These are phyloP conservation scores for Spodoptera picta DNA, from an alignment of 2,888 invertebrate genomes.

Conservation along the genomic window DNA sequence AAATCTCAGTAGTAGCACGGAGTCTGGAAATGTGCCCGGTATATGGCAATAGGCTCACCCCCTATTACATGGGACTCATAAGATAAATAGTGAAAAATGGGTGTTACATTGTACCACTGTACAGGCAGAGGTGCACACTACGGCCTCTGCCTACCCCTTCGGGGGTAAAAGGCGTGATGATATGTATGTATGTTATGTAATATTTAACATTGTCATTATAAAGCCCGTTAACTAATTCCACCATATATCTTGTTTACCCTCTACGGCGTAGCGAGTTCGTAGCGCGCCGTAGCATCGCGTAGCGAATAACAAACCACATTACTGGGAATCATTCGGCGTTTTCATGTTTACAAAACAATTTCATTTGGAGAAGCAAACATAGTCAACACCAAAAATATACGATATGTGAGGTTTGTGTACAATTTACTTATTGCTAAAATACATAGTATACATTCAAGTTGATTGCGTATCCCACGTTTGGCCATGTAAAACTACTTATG, in stretches of 20 bases:
- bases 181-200: too few relatives aligned
- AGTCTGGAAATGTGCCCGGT: too few relatives aligned
- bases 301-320: conserved; percentile 16
- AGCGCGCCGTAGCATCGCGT: conserved; percentile 30
- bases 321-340: conserved; percentile 28
- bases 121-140: too few relatives aligned
- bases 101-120: too few relatives aligned
- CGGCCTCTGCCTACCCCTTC: too few relatives aligned
- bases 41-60: too few relatives aligned
- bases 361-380: conserved; percentile 55
- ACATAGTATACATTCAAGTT: conserved; percentile 29
- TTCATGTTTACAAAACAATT: conserved; percentile 59
- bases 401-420: background rate
- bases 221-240: conserved; percentile 14
- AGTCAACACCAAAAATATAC: background rate
- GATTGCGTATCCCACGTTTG: conserved; percentile 47
- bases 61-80: too few relatives aligned
- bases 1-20: too few relatives aligned
- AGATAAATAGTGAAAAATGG: too few relatives aligned
- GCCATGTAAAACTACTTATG: conserved; percentile 37
- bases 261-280: conserved; percentile 40
- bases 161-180: too few relatives aligned
- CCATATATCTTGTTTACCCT: conserved; percentile 4
- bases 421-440: background rate
- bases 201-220: conserved; percentile 5